Conservation (phyloP, 2,888 invertebrate genomes). For the Rugalucina vietnamica region DNA sequence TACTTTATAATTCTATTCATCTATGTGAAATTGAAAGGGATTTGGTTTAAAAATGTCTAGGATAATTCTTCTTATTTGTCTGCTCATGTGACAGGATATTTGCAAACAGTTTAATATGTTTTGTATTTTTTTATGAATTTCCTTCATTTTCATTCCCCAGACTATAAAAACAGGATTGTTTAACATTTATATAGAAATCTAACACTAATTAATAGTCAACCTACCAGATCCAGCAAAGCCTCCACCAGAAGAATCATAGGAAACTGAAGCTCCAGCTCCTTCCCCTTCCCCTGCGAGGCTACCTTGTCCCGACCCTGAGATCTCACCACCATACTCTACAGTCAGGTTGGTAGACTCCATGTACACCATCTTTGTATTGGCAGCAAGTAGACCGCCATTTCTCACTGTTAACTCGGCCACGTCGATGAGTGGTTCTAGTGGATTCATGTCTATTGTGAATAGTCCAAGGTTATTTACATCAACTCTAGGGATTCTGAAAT, state of each 20-base stretch:
- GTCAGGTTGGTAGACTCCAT: slow-evolving; percentile 55
- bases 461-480: slow-evolving; percentile 67
- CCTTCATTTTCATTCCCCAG: no score
- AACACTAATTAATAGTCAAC: no score
- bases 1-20: no score
- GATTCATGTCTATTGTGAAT: slow-evolving; percentile 63
- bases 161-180: no score
- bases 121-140: no score
- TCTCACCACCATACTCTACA: slow-evolving; percentile 64
- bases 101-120: no score
- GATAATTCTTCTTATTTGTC: no score
- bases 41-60: no score
- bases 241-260: slow-evolving; percentile 65
- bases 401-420: slow-evolving; percentile 59
- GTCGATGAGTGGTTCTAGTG: slow-evolving; percentile 47
- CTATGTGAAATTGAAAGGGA: no score
- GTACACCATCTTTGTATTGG: slow-evolving; percentile 37
- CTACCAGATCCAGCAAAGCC: slow-evolving; percentile 70
- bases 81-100: no score
- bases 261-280: slow-evolving; percentile 55
- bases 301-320: slow-evolving; percentile 68
- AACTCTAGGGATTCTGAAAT: slow-evolving; percentile 54
- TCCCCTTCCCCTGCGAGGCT: slow-evolving; percentile 55
- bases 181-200: no score
- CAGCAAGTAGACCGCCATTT: slow-evolving; percentile 63